Conservation (phyloP, 1,140 invertebrate genomes). For the Lethocerus indicus region DNA sequence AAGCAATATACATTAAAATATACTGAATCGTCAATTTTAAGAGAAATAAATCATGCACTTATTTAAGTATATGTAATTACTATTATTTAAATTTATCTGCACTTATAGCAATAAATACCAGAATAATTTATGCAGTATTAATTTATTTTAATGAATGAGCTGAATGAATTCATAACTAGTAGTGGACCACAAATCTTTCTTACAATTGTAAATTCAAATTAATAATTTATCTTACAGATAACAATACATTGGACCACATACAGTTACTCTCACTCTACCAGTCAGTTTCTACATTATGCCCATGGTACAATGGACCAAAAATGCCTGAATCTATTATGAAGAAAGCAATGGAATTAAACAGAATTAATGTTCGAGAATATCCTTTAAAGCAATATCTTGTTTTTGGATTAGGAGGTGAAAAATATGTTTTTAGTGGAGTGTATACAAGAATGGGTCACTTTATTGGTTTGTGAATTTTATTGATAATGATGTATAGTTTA, state of each 20-base stretch:
- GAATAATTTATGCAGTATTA: no score
- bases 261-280: constrained; percentile 34
- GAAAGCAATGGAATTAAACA: constrained; percentile 15
- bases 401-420: constrained; percentile 25
- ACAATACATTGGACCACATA: constrained; percentile 27
- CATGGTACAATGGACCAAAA: constrained; percentile 25
- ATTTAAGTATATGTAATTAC: no score
- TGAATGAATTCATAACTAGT: no score
- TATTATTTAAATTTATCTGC: no score
- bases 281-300: constrained; percentile 32
- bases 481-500: no score
- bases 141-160: no score
- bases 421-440: constrained; percentile 27
- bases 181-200: no score
- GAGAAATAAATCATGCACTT: no score
- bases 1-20: no score
- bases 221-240: constrained; percentile 31
- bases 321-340: constrained; percentile 21
- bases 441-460: constrained; percentile 25
- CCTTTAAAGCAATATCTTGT: constrained; percentile 24
- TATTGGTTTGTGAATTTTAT: constrained; percentile 24
- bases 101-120: no score
- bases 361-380: constrained; percentile 18
- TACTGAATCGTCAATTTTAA: no score
- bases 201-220: neutral